Conservation (phyloP, 2,888 invertebrate species). For the Agriopis leucophaearia region DNA sequence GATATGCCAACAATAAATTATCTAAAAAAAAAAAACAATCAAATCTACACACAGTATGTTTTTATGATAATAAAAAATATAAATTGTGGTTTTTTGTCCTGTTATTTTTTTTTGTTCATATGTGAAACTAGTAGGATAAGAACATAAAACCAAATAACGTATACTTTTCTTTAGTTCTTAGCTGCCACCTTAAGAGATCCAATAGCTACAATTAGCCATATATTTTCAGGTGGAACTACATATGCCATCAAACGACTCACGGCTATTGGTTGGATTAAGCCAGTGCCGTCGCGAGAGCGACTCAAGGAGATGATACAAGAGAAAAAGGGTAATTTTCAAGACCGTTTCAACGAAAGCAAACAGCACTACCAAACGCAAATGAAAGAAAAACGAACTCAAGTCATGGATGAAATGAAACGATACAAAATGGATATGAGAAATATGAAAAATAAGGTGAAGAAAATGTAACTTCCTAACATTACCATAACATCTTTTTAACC, state of each 20-base stretch:
- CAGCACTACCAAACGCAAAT: slow-evolving; percentile 77
- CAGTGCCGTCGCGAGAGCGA: slow-evolving; percentile 89
- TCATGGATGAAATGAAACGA: slow-evolving; percentile 83
- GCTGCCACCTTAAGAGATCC: too few species aligned
- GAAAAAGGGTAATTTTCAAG: slow-evolving; percentile 87
- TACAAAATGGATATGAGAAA: slow-evolving; percentile 81
- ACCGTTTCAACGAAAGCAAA: slow-evolving; percentile 86
- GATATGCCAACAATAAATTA: too few species aligned
- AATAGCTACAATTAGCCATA: neutral
- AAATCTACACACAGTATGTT: too few species aligned
- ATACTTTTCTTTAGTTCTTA: too few species aligned
- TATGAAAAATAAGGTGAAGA: slow-evolving; percentile 80
- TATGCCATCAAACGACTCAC: slow-evolving; percentile 93
- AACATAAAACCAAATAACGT: too few species aligned
- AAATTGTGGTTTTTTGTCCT: too few species aligned
- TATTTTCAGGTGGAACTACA: slow-evolving; percentile 92
- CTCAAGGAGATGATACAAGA: slow-evolving; percentile 88
- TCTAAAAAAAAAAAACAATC: too few species aligned
- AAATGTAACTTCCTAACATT: slow-evolving; percentile 56
- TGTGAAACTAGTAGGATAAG: too few species aligned
- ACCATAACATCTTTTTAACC: neutral
- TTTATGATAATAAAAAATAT: too few species aligned
- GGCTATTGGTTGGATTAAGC: slow-evolving; percentile 93
- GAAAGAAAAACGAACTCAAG: slow-evolving; percentile 73
- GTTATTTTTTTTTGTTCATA: too few species aligned